Conservation (phyloP, 2,113 vertebrate species). For the Ailuropoda melanoleuca region DNA sequence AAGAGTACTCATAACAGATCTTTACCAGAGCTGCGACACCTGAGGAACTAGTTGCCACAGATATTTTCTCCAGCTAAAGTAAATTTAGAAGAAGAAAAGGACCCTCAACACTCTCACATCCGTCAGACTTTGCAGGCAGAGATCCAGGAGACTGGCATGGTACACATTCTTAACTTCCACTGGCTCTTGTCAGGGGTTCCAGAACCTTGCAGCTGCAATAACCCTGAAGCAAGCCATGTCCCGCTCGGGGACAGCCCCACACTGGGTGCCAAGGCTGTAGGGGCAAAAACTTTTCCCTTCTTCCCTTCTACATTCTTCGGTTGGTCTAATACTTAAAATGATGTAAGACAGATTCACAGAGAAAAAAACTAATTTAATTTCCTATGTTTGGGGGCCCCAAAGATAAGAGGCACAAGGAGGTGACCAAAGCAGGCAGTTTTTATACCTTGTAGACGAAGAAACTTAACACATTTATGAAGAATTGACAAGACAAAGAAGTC, state of each 20-base stretch:
- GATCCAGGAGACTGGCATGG: neutral
- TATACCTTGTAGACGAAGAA: neutral
- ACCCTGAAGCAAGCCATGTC: neutral
- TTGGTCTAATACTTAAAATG: neutral
- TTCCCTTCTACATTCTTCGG: neutral
- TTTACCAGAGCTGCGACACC: neutral
- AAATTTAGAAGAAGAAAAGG: neutral
- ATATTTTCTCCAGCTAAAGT: neutral
- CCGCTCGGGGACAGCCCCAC: neutral
- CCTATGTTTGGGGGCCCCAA: neutral
- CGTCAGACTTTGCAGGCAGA: neutral
- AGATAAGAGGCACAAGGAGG: neutral
- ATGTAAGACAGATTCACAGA: neutral
- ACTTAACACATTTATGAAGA: neutral
- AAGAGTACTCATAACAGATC: neutral
- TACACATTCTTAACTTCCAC: neutral
- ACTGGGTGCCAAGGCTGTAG: neutral
- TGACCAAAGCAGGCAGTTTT: neutral
- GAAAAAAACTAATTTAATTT: neutral
- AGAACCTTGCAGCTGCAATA: neutral
- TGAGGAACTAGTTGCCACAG: neutral
- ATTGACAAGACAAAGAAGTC: neutral
- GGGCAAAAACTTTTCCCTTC: neutral
- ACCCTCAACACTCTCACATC: neutral
- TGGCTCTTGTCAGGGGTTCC: neutral